A percentile compares a stretch with the other conserved stretches of the same genome.
Conservation (phyloP, 2,888 invertebrate genomes). For the Noctuana brunneofusca region DNA sequence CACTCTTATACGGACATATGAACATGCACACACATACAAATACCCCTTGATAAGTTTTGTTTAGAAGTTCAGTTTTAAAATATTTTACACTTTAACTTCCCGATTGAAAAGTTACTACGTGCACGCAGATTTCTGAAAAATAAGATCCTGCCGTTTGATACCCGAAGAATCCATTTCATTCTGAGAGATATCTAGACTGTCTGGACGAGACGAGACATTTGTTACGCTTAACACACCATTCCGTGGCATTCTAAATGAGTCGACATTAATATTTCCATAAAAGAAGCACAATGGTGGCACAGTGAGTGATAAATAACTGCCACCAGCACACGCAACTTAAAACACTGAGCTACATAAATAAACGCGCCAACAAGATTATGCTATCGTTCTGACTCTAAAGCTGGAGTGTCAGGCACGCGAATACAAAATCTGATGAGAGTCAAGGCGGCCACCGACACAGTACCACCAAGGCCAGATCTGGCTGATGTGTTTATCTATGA, state of each 20-base stretch:
- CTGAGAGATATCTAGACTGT: too few species aligned
- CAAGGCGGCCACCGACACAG: background rate
- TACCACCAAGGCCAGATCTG: too few species aligned
- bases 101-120: too few species aligned
- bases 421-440: background rate
- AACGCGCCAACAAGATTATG: constrained; percentile 5
- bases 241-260: background rate
- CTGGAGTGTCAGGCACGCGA: background rate
- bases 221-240: background rate
- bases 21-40: too few species aligned
- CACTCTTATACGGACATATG: too few species aligned
- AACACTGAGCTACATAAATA: constrained; percentile 13
- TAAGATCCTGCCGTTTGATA: too few species aligned
- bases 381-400: background rate
- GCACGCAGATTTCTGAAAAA: too few species aligned
- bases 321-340: constrained; percentile 18
- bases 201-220: background rate
- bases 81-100: too few species aligned
- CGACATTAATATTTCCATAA: constrained; percentile 11
- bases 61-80: too few species aligned
- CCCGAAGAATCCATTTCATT: too few species aligned
- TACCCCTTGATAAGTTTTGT: too few species aligned
- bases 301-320: constrained; percentile 16
- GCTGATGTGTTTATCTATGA: too few species aligned
- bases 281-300: background rate